Base-by-base conservation (phyloP, 2,888 invertebrate species). In the Eucera pruinosa region DNA sequence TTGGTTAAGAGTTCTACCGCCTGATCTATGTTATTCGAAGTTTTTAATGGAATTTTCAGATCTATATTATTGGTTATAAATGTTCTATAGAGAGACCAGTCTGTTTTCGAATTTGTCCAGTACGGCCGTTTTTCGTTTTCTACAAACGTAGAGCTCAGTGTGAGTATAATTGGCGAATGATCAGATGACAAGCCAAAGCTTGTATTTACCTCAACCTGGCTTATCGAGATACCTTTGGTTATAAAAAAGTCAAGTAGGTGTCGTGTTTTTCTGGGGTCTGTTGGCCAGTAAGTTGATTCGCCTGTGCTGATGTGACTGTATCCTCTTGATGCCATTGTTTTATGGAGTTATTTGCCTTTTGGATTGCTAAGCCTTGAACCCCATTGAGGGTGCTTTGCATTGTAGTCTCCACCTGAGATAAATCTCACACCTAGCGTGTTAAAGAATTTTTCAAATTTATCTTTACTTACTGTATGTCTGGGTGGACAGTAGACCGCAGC, bases 321-420 rank as follows among this genome's bases (percentile, higher is more conserved):
- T 27, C 58, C 30, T 58, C 25, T 43, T n/a, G 25, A 15, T 11
- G n/a, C 7, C n/a, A 58, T 45, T 58, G 57, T 58, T 58, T 58
- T 43, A 6, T 43, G 4, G 27, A 58, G 27, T 58, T 58, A 27
- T 6, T 30, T 45, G 18, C 45, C 58, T 45, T 45, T 58, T 18
- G 58, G 45, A n/a, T 45, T 45, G 18, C 18, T 45, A 13, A 30
- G 13, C 5, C 20, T 33, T 20, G 43, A 57, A n/a, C 41, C 41
- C 41, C 57, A 57, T 25, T 25, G n/a, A n/a, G 41, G n/a, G 2
- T 57, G 41, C 3, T 57, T 41, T 41, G 57, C 57, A 25, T 55
- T 55, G 23, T 25, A 55, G 7, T 39, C 39, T 55, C 39, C 39
- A 4, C 55, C 13, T 7, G 39, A 23, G 23, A 55, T 41, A 6